Percentiles rank a stretch among this genome's conserved stretches.
Conservation (phyloP, 2,113 vertebrate genomes). For the Aleadryas rufinucha region DNA sequence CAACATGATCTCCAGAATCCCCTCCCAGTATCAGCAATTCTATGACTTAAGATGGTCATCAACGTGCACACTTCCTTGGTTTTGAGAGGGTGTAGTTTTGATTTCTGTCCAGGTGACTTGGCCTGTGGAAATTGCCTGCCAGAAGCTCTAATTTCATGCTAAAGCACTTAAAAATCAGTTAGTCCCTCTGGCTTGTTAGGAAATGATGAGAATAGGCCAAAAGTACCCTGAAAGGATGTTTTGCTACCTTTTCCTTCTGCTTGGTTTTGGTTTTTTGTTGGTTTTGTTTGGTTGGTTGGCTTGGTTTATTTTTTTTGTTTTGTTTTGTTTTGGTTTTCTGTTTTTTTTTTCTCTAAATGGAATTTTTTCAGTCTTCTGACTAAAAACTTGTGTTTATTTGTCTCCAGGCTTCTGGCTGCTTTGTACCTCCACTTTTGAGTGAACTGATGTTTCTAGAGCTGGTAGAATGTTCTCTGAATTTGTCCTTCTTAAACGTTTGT, state of each 20-base stretch:
- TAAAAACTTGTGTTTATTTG: neutral
- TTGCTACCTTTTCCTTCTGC: neutral
- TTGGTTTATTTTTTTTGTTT: neutral
- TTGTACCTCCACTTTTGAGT: neutral
- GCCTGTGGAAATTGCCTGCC: neutral
- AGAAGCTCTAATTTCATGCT: neutral
- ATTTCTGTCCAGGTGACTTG: neutral
- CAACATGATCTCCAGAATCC: accelerated
- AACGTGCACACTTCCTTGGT: accelerated
- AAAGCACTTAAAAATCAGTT: neutral
- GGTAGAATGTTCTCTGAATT: neutral
- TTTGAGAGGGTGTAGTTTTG: neutral
- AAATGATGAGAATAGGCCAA: neutral
- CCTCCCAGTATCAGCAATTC: neutral
- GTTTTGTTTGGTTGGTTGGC: neutral
- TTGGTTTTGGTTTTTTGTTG: neutral
- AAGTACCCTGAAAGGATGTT: neutral
- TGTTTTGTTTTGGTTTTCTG: too few species aligned
- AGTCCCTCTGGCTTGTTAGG: neutral
- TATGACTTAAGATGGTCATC: neutral
- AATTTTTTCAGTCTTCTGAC: neutral
- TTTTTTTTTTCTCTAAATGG: accelerated
- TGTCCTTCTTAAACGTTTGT: neutral
- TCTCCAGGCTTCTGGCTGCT: neutral
- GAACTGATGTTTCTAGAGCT: neutral